Evolutionary conservation across 2,113 vertebrate species (phyloP).

Genomic region (Phyllostomus discolor): DNA sequence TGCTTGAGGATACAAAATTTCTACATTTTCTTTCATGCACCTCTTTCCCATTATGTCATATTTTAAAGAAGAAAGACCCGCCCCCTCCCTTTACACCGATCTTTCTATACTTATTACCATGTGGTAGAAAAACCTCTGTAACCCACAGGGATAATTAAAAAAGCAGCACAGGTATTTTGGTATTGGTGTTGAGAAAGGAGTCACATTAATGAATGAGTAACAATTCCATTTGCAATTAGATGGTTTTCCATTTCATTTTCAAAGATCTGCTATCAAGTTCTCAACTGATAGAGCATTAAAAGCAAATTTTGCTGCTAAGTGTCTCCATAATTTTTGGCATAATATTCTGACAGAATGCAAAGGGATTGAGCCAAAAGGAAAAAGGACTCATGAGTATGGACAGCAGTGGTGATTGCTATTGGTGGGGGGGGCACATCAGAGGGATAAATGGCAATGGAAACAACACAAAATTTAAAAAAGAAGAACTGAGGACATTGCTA

Average conservation of each 20-base stretch:
- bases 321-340: background rate
- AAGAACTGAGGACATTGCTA: background rate
- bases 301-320: background rate
- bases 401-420: too few relatives aligned
- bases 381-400: too few relatives aligned
- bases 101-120: background rate
- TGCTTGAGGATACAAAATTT: background rate
- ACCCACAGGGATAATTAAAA: background rate
- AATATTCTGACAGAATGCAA: background rate
- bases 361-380: background rate
- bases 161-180: background rate
- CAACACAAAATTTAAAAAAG: too few relatives aligned
- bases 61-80: background rate
- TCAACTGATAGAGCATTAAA: background rate
- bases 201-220: background rate
- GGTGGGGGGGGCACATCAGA: too few relatives aligned
- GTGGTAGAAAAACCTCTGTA: background rate
- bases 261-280: background rate
- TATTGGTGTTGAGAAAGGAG: background rate
- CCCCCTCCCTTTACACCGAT: background rate
- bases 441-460: too few relatives aligned
- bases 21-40: background rate
- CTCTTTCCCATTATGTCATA: background rate
- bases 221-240: background rate
- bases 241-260: slow-evolving; percentile 9